phyloP scores from a whole-genome alignment of 2,797 vertebrate genomes.

The Calcarius lapponicus region DNA sequence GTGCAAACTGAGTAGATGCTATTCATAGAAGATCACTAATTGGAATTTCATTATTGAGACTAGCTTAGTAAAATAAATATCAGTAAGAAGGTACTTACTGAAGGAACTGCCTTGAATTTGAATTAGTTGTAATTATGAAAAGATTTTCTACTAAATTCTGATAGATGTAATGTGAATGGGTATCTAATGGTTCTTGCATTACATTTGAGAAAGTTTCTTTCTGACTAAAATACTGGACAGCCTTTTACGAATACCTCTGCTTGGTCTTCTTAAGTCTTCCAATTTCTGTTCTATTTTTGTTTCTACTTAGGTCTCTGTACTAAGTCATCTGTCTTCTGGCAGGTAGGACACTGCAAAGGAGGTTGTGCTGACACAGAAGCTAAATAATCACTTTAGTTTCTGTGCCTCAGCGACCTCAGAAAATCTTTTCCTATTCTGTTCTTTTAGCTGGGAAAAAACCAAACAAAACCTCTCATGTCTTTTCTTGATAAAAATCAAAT shows the following conservation, averaged over 20 bases:
- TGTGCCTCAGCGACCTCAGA: conserved; percentile 54
- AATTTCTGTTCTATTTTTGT: conserved; percentile 61
- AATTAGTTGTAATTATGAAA: conserved; percentile 1
- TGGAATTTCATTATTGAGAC: background rate
- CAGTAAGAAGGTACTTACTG: background rate
- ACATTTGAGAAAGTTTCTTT: background rate
- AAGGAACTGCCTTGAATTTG: background rate
- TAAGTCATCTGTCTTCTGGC: conserved; percentile 60
- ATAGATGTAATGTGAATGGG: background rate
- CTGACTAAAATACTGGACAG: background rate
- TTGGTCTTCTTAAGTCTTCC: conserved; percentile 53
- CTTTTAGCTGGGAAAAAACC: background rate
- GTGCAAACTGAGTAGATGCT: background rate
- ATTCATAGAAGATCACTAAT: background rate
- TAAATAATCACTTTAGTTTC: conserved; percentile 64
- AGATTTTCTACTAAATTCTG: background rate
- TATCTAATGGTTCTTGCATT: background rate
- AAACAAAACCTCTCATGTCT: background rate
- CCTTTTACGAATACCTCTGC: background rate
- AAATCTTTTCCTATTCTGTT: conserved; percentile 34
- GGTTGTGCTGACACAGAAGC: conserved; percentile 61
- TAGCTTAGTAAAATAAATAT: conserved; percentile 10
- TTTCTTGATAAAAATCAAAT: conserved; percentile 18
- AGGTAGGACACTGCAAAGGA: conserved; percentile 36
- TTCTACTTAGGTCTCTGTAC: conserved; percentile 30